Evolutionary conservation across 2,113 vertebrate genomes (phyloP).

Genomic region (Eolophus roseicapilla): DNA sequence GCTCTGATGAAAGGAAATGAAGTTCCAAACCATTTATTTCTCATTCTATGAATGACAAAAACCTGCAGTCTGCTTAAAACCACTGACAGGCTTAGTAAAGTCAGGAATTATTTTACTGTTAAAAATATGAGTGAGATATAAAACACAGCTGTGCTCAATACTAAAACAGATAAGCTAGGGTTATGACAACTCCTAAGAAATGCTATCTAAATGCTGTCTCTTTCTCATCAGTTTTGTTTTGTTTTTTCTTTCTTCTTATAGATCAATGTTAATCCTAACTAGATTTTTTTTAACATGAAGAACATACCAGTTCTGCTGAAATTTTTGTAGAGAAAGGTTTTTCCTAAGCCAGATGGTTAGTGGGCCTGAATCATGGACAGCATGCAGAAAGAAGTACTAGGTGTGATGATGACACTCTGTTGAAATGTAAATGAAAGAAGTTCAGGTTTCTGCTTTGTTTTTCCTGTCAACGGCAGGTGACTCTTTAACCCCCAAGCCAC

Average conservation of each 20-base stretch:
- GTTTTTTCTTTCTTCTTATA: neutral
- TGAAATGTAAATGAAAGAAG: neutral
- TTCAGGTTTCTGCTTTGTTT: constrained; percentile 4
- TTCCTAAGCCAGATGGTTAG: constrained; percentile 42
- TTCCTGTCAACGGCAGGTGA: neutral
- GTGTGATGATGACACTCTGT: neutral
- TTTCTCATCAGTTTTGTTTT: neutral
- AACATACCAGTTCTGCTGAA: neutral
- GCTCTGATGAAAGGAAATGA: neutral
- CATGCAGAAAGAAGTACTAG: neutral
- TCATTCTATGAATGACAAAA: neutral
- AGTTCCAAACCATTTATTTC: constrained; percentile 30
- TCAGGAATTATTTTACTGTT: neutral
- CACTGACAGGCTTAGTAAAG: neutral
- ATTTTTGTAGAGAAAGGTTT: constrained; percentile 4
- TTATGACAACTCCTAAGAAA: neutral
- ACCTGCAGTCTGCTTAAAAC: neutral
- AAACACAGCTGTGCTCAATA: neutral
- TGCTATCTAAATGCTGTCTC: neutral
- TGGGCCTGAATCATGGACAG: constrained; percentile 11
- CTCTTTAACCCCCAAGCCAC: neutral
- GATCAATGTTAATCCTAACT: neutral
- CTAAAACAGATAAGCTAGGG: neutral
- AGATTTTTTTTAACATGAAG: neutral
- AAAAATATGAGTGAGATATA: neutral